Percentiles rank a stretch among this genome's conserved stretches.
These are phyloP conservation scores for Latheticus oryzae DNA, from an alignment of 2,888 invertebrate genomes.

Conservation along the genomic window DNA sequence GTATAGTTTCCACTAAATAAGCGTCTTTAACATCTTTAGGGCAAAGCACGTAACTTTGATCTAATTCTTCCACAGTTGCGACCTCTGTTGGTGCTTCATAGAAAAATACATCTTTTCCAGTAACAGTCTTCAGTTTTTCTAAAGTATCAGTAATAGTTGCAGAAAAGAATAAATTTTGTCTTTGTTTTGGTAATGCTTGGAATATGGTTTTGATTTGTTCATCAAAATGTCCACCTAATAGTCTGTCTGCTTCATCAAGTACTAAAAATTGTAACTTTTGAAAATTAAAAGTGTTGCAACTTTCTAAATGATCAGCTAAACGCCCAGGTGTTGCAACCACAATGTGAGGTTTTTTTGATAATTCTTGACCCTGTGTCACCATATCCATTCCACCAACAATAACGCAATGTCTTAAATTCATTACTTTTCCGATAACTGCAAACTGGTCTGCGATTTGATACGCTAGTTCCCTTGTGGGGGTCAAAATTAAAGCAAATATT, in stretches of 20 bases:
- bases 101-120: slow-evolving; percentile 58
- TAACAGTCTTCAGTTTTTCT: slow-evolving; percentile 66
- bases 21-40: slow-evolving; percentile 93
- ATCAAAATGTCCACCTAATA: slow-evolving; percentile 83
- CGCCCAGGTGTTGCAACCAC: slow-evolving; percentile 97
- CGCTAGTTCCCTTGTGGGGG: slow-evolving; percentile 94
- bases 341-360: slow-evolving; percentile 89
- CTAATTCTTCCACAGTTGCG: slow-evolving; percentile 89
- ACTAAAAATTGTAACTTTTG: slow-evolving; percentile 87
- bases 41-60: slow-evolving; percentile 91
- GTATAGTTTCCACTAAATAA: slow-evolving; percentile 85
- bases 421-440: slow-evolving; percentile 87
- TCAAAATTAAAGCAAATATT: slow-evolving; percentile 93
- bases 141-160: slow-evolving; percentile 93
- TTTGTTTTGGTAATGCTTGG: slow-evolving; percentile 76
- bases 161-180: slow-evolving; percentile 92
- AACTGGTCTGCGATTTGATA: slow-evolving; percentile 97
- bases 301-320: slow-evolving; percentile 88
- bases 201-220: slow-evolving; percentile 86
- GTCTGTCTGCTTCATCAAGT: slow-evolving; percentile 96
- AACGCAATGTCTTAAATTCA: slow-evolving; percentile 84
- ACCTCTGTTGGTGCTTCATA: slow-evolving; percentile 80
- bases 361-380: slow-evolving; percentile 85
- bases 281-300: slow-evolving; percentile 85
- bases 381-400: slow-evolving; percentile 97